Base-by-base conservation (phyloP, 2,888 invertebrate species). In the Latrodectus hesperus region DNA sequence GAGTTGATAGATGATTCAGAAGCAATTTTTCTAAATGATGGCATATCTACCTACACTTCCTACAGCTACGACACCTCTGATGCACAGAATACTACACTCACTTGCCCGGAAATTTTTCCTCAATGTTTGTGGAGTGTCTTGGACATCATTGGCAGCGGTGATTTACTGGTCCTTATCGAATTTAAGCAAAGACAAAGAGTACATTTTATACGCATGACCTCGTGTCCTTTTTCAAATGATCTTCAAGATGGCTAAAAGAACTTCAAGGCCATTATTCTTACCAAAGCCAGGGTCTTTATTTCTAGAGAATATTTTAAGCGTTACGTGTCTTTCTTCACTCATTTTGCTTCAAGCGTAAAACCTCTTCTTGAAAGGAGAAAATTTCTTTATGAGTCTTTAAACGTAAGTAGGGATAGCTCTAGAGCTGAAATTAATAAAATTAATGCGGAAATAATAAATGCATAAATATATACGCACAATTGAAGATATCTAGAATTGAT, bases 141-240 rank as follows among this genome's bases (percentile, higher is more conserved):
- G 53, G 70, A 78, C 55, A 78, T 11, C 12, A 77, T 67, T 53
- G 68, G 38, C 51, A 77, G 65, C 22, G 78, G 53, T 70, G 53
- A 78, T 53, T 22, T 14, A 16, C 68, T 26, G 3, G 26, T 68
- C 53, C 53, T 68, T 52, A 78, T 68, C 3, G 53, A 78, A 78
- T 53, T 78, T 11, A 78, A 78, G 53, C 1, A 77, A 67, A 67
- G 67, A 14, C 26, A 78, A n/a, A 53, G 26, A 78, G 53, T 78
- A 17, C n/a, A 70, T 0, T n/a, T 68, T 11, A 55, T 6, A 70
- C 9, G 64, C 9, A 38, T 49, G 49, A 11, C 71, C 2, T 71
- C 22, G 0, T 16, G 26, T 14, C 8, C 71, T 38, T 8, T 6
- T 71, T 38, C 55, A 51, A n/a, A 70, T 0, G 70, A 70, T 16